Percentiles rank a stretch among this genome's conserved stretches.
phyloP scores from a whole-genome alignment of 2,888 invertebrate genomes.

The Diachrysia chrysitis region DNA sequence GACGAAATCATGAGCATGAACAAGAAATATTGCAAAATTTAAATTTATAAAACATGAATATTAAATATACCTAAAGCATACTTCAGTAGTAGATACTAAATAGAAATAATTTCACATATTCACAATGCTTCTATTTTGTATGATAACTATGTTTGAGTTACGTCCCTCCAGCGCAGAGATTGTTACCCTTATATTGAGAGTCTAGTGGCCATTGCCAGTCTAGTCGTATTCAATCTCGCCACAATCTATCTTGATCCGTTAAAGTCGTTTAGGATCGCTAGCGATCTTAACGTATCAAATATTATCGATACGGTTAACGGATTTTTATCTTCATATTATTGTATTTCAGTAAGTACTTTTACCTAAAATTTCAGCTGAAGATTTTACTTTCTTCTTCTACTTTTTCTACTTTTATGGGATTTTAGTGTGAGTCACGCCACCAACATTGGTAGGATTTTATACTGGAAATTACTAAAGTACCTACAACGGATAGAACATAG shows the following conservation, averaged over 20 bases:
- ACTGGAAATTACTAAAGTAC: too few species aligned
- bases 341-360: background rate
- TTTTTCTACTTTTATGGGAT: too few species aligned
- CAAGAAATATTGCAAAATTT: background rate
- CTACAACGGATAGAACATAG: too few species aligned
- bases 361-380: too few species aligned
- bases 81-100: too few species aligned
- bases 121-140: too few species aligned
- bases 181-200: background rate
- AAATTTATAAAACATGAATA: too few species aligned
- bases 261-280: background rate
- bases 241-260: slow-evolving; percentile 2
- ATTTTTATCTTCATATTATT: background rate
- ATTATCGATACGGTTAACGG: background rate
- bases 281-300: background rate
- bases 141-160: background rate
- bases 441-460: too few species aligned
- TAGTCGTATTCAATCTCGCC: background rate
- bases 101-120: too few species aligned
- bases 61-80: too few species aligned
- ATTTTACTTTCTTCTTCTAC: too few species aligned
- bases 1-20: slow-evolving; percentile 16
- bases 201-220: background rate
- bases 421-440: too few species aligned
- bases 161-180: background rate